Percentiles rank a stretch among this genome's conserved stretches.
Conservation (phyloP, 2,113 vertebrate genomes). For the Recurvirostra avosetta region DNA sequence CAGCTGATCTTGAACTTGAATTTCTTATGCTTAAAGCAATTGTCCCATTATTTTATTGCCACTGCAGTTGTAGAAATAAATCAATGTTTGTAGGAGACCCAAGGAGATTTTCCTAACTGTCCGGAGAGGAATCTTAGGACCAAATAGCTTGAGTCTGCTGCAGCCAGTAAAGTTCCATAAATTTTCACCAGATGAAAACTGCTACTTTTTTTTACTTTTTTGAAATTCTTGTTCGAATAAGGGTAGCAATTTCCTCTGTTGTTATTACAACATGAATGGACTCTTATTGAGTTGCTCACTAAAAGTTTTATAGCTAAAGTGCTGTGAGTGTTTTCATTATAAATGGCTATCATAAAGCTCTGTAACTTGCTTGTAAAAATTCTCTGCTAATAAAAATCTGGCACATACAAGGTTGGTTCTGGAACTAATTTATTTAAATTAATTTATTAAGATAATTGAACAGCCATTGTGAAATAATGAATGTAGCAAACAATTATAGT, state of each 20-base stretch:
- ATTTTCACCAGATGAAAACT: background rate
- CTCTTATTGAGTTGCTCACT: background rate
- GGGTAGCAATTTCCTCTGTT: constrained; percentile 22
- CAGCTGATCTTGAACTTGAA: background rate
- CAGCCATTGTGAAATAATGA: background rate
- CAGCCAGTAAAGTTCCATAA: background rate
- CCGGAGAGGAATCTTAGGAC: background rate
- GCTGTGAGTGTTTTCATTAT: constrained; percentile 40
- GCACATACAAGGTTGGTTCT: background rate
- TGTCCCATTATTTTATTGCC: constrained; percentile 24
- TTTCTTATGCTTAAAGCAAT: background rate
- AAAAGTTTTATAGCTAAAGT: constrained; percentile 42
- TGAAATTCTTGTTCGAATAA: background rate
- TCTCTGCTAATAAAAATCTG: constrained; percentile 23
- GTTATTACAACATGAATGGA: constrained; percentile 19
- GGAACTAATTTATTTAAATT: constrained; percentile 44
- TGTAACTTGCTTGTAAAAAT: constrained; percentile 45
- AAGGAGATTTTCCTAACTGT: background rate
- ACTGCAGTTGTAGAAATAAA: background rate
- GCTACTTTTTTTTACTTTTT: background rate
- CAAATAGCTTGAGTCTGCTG: background rate
- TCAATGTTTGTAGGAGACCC: background rate
- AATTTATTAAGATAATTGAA: constrained; percentile 35
- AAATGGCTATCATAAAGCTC: constrained; percentile 33
- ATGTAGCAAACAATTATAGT: constrained; percentile 7